Percentiles rank a stretch among this genome's conserved stretches.
These are phyloP conservation scores for Belonocnema kinseyi DNA, from an alignment of 1,140 invertebrate genomes.

Conservation along the genomic window DNA sequence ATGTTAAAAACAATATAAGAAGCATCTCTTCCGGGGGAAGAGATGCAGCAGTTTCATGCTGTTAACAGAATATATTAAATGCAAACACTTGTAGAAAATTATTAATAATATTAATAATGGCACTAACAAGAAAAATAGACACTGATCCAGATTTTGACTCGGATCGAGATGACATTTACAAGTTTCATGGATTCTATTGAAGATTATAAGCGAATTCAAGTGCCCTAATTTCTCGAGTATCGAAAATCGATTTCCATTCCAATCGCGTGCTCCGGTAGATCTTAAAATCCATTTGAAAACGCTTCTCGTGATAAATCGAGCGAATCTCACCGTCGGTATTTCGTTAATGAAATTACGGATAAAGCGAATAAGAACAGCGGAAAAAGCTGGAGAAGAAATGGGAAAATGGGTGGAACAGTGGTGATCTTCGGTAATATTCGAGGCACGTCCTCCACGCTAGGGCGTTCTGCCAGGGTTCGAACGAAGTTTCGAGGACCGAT, in stretches of 20 bases:
- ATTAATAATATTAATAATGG: too few species aligned
- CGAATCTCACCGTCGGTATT: constrained; percentile 49
- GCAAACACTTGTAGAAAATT: too few species aligned
- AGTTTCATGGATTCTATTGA: too few species aligned
- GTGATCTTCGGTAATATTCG: constrained; percentile 57
- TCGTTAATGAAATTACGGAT: constrained; percentile 62
- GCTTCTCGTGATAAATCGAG: constrained; percentile 53
- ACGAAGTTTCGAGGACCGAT: constrained; percentile 47
- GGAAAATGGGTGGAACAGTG: constrained; percentile 48
- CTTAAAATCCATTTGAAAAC: constrained; percentile 53
- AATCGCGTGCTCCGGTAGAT: constrained; percentile 14
- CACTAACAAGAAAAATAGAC: too few species aligned
- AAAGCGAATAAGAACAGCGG: constrained; percentile 45
- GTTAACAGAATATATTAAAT: too few species aligned
- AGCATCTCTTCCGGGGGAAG: too few species aligned
- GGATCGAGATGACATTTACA: too few species aligned
- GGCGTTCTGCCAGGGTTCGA: constrained; percentile 49
- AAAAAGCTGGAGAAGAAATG: constrained; percentile 47
- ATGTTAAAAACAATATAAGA: too few species aligned
- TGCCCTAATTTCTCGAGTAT: background rate
- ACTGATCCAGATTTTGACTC: too few species aligned
- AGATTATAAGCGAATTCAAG: background rate
- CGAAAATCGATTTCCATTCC: background rate
- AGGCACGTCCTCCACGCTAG: constrained; percentile 52
- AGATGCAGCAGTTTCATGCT: too few species aligned